These are phyloP conservation scores for Hucho hucho DNA, from an alignment of 2,113 vertebrate genomes.

Conservation along the genomic window DNA sequence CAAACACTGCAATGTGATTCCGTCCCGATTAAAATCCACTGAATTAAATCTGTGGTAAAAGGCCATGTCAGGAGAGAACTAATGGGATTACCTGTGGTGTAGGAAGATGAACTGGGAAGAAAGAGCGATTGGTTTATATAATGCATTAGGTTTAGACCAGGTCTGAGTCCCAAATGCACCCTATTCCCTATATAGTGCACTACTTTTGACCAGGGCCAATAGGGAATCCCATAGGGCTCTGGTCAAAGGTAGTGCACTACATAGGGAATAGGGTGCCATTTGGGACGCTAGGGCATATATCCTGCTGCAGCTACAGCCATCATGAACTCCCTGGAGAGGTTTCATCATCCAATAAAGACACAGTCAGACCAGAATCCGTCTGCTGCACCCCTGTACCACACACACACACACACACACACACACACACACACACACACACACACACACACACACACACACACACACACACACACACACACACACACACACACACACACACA, in stretches of 20 bases:
- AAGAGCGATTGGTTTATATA: constrained; percentile 24
- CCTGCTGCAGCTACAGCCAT: background rate
- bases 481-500: too few relatives aligned
- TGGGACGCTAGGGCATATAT: too few relatives aligned
- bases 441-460: too few relatives aligned
- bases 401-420: background rate
- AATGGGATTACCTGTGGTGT: constrained; percentile 54
- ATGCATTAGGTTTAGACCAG: constrained; percentile 46
- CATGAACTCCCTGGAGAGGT: constrained; percentile 19
- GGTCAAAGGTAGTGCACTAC: too few relatives aligned
- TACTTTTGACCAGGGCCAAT: too few relatives aligned
- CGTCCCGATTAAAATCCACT: constrained; percentile 68
- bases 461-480: too few relatives aligned
- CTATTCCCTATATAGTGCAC: too few relatives aligned
- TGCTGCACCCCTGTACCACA: background rate
- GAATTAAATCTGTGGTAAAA: constrained; percentile 72
- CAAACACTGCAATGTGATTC: constrained; percentile 56
- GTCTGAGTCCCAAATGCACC: background rate
- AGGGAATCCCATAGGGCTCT: too few relatives aligned
- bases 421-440: too few relatives aligned
- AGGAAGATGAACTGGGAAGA: constrained; percentile 65
- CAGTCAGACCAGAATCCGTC: background rate
- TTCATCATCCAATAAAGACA: constrained; percentile 29
- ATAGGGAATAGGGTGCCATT: too few relatives aligned
- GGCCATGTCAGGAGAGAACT: constrained; percentile 68